phyloP scores from a whole-genome alignment of 2,888 invertebrate genomes.

The Cryptophagus acutangulus region DNA sequence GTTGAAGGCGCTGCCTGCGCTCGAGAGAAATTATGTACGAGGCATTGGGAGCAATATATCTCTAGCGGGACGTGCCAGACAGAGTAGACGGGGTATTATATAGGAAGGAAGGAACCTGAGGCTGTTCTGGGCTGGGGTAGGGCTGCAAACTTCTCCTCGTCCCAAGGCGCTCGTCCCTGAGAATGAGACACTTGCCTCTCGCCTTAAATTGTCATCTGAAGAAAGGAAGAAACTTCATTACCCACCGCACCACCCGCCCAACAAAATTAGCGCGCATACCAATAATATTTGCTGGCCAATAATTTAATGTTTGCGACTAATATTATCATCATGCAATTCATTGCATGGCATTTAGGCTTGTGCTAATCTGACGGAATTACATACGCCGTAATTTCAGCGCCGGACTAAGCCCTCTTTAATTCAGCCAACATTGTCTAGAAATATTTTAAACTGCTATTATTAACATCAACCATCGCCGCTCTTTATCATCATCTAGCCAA shows the following conservation, averaged over 20 bases:
- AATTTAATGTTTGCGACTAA: slow-evolving; percentile 46
- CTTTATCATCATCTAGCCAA: slow-evolving; percentile 30
- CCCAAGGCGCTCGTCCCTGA: slow-evolving; percentile 46
- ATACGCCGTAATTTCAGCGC: slow-evolving; percentile 44
- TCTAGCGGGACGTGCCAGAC: slow-evolving; percentile 49
- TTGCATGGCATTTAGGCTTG: slow-evolving; percentile 44
- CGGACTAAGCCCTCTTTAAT: slow-evolving; percentile 44
- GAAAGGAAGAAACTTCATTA: slow-evolving; percentile 45
- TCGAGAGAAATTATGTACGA: slow-evolving; percentile 50
- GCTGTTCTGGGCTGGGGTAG: slow-evolving; percentile 32
- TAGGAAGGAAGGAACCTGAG: slow-evolving; percentile 46
- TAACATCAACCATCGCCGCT: slow-evolving; percentile 11
- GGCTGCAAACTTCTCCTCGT: slow-evolving; percentile 28
- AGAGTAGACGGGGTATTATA: slow-evolving; percentile 49
- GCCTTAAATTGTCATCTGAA: slow-evolving; percentile 45
- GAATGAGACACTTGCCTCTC: slow-evolving; percentile 47
- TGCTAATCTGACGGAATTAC: slow-evolving; percentile 50
- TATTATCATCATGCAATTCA: slow-evolving; percentile 43
- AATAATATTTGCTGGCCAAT: no score
- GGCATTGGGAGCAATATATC: slow-evolving; percentile 51
- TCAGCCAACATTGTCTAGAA: slow-evolving; percentile 45
- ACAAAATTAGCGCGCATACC: no score
- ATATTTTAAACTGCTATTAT: slow-evolving; percentile 30
- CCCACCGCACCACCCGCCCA: slow-evolving; percentile 19
- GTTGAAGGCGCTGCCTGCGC: slow-evolving; percentile 13